Base-by-base conservation (phyloP, 2,113 vertebrate species). In the Chaetodon trifascialis region DNA sequence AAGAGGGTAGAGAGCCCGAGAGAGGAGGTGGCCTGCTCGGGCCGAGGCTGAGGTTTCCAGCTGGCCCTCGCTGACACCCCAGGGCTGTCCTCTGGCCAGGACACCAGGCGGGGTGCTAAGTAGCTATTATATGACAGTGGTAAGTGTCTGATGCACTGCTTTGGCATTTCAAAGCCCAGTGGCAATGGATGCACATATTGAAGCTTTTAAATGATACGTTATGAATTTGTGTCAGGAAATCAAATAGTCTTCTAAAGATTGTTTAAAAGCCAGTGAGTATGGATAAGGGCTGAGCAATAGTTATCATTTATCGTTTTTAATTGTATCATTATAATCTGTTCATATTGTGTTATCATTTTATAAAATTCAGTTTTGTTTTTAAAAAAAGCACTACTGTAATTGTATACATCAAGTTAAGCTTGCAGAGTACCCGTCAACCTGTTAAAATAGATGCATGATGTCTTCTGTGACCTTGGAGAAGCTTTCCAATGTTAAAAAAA, bases 31-130 rank as follows among this genome's bases (percentile, higher is more conserved):
- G 82, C 76, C 91, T 64, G 83, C 86, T 80, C 74, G 42, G 83
- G 80, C 80, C 63, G 73, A 77, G 78, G 55, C 62, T 40, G 68
- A 70, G 80, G 90, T 82, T 92, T 94, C 92, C 94, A 94, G 92
- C 87, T 94, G 93, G 94, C 89, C 90, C 70, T 44, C 36, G 46
- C 80, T 70, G 72, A 68, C 63, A 91, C 86, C 87, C 90, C 49
- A 25, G 88, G 89, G 86, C 76, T 87, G 79, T 88, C 85, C 86
- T 86, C 86, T 88, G 92, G 93, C 89, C 83, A 80, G 85, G 79
- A 87, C 79, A 78, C 64, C 70, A 78, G 82, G 79, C 88, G 78
- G 89, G 86, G 66, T 88, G 88, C 76, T 92, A 91, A 93, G 89
- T 14, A 90, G 90, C 85, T 86, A 89, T 94, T 91, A 90, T 93